phyloP scores from a whole-genome alignment of 2,888 invertebrate genomes.

The Lysandra coridon region DNA sequence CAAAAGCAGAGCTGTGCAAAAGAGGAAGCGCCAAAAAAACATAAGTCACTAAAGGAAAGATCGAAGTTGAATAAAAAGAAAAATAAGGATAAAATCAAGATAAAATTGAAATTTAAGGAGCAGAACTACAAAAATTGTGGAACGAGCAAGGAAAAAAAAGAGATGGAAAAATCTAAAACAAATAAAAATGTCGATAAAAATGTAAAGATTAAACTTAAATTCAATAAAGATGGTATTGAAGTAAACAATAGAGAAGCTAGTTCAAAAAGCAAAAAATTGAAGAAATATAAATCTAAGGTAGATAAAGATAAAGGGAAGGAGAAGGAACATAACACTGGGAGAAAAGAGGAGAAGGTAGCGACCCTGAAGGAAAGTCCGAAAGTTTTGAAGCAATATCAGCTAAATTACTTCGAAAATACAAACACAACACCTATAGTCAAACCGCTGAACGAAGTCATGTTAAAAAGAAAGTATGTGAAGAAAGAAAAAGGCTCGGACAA shows the following conservation, averaged over 20 bases:
- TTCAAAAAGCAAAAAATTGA: neutral
- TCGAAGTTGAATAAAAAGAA: conserved; percentile 28
- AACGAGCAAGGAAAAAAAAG: neutral
- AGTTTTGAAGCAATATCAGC: conserved; percentile 55
- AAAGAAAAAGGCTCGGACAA: conserved; percentile 53
- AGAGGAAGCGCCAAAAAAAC: conserved; percentile 1
- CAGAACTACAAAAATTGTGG: neutral
- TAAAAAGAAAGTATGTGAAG: conserved; percentile 52
- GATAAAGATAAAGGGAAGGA: conserved; percentile 10
- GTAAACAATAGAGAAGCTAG: neutral
- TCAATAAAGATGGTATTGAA: neutral
- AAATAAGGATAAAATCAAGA: conserved; percentile 9
- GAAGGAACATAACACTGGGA: neutral
- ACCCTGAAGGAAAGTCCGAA: conserved; percentile 33
- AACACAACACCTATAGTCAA: conserved; percentile 46
- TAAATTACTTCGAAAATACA: conserved; percentile 51
- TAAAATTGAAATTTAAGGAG: neutral
- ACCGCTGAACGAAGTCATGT: conserved; percentile 48
- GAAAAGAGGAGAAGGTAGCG: neutral
- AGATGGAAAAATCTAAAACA: neutral
- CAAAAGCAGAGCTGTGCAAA: neutral
- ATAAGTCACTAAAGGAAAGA: neutral
- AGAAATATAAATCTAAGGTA: conserved; percentile 11
- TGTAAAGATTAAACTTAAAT: neutral
- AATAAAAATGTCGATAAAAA: neutral